These are phyloP conservation scores for Bradypodion pumilum DNA, from an alignment of 2,797 vertebrate genomes.

Conservation along the genomic window DNA sequence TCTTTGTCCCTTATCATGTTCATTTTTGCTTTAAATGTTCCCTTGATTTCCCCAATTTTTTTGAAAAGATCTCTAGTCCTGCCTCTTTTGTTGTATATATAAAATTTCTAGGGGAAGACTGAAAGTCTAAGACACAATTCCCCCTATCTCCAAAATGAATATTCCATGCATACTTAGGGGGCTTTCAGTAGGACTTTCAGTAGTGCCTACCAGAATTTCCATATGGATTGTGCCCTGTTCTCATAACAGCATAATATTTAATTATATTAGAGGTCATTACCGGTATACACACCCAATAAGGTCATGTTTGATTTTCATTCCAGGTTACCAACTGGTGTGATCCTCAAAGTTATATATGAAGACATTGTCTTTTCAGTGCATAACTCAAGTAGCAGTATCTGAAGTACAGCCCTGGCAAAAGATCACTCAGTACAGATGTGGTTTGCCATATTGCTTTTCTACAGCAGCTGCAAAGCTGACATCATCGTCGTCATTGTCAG, in stretches of 20 bases:
- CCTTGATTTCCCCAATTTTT: too few species aligned
- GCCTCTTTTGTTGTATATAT: too few species aligned
- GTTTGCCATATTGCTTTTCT: conserved; percentile 8
- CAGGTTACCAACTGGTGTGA: not conserved
- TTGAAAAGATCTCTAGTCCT: too few species aligned
- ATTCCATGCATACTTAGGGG: not conserved
- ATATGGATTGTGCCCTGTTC: not conserved
- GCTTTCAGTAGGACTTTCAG: not conserved
- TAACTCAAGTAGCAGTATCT: not conserved
- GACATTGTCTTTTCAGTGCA: not conserved
- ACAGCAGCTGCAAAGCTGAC: not conserved
- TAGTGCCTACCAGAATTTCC: not conserved
- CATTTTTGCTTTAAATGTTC: too few species aligned
- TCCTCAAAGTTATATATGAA: conserved; percentile 1
- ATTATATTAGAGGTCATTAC: not conserved
- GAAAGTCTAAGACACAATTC: not conserved
- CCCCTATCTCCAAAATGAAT: not conserved
- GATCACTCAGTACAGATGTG: not conserved
- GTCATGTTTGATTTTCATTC: not conserved
- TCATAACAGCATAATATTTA: not conserved
- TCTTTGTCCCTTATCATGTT: too few species aligned
- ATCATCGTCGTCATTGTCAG: too few species aligned
- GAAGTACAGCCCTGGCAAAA: not conserved
- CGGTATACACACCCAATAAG: not conserved
- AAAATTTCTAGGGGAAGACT: not conserved